Conservation (phyloP, 1,140 invertebrate genomes). For the Camponotus vicinus region DNA sequence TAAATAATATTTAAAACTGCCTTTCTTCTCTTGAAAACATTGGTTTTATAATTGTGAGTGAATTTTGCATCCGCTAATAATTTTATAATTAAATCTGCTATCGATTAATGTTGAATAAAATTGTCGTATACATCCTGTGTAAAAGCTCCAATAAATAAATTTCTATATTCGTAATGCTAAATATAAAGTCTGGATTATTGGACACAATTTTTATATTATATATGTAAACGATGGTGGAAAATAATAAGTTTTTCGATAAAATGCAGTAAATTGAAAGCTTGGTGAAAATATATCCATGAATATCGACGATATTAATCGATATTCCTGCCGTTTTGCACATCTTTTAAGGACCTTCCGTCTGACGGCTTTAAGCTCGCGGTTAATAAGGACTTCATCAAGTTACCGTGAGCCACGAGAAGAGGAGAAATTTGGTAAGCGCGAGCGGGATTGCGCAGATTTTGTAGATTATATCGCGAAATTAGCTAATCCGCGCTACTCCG, state of each 20-base stretch:
- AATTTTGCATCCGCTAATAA: neutral
- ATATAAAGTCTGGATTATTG: conserved; percentile 21
- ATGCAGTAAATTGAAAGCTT: neutral
- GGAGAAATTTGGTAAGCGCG: conserved; percentile 53
- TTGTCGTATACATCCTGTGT: neutral
- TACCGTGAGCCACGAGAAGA: conserved; percentile 69
- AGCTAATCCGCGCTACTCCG: conserved; percentile 64
- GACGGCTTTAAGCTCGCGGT: conserved; percentile 70
- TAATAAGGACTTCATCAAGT: conserved; percentile 78
- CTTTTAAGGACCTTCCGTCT: conserved; percentile 43
- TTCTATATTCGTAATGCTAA: neutral
- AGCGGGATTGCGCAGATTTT: conserved; percentile 76
- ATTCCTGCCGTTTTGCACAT: conserved; percentile 8
- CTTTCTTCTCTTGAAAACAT: neutral
- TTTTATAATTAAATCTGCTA: neutral
- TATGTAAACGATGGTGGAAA: neutral
- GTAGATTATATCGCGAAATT: conserved; percentile 81
- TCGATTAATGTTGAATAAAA: neutral
- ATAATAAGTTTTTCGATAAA: neutral
- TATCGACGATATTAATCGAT: conserved; percentile 60
- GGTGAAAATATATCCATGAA: conserved; percentile 5
- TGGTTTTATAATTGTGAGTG: neutral
- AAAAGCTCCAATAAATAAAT: conserved; percentile 26
- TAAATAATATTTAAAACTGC: neutral
- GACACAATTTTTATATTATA: neutral